A percentile compares a stretch with the other conserved stretches of the same genome.
phyloP scores from a whole-genome alignment of 2,797 vertebrate genomes.

The Columba guinea region DNA sequence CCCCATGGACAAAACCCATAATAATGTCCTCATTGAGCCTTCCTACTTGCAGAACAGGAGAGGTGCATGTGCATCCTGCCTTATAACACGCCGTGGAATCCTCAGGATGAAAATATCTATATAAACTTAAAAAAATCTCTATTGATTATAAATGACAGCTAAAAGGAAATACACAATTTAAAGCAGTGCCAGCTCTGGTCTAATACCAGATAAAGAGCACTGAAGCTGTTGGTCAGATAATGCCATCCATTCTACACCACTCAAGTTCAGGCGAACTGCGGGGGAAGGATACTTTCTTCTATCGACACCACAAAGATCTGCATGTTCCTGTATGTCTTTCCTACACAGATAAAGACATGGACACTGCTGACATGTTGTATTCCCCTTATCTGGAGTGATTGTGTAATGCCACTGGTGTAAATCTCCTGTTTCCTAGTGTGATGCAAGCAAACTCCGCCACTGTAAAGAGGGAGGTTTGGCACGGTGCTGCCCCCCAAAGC shows the following conservation, averaged over 20 bases:
- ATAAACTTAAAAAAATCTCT: conserved; percentile 11
- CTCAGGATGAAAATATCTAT: neutral
- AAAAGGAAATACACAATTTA: neutral
- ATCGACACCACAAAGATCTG: neutral
- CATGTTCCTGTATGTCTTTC: neutral
- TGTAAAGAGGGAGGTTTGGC: neutral
- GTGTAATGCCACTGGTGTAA: conserved; percentile 24
- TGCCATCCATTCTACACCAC: neutral
- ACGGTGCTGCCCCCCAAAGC: neutral
- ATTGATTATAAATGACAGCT: neutral
- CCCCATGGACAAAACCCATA: neutral
- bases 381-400: conserved; percentile 38
- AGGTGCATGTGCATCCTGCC: neutral
- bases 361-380: conserved; percentile 42
- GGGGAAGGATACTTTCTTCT: neutral
- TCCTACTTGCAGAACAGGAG: neutral
- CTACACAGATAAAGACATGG: conserved; percentile 1
- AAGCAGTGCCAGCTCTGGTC: neutral
- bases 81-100: neutral
- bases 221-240: neutral
- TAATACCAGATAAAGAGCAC: neutral
- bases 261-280: neutral
- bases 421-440: neutral
- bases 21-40: neutral
- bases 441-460: neutral